Conservation (phyloP, 2,888 invertebrate genomes). For the Amorpha juglandis region DNA sequence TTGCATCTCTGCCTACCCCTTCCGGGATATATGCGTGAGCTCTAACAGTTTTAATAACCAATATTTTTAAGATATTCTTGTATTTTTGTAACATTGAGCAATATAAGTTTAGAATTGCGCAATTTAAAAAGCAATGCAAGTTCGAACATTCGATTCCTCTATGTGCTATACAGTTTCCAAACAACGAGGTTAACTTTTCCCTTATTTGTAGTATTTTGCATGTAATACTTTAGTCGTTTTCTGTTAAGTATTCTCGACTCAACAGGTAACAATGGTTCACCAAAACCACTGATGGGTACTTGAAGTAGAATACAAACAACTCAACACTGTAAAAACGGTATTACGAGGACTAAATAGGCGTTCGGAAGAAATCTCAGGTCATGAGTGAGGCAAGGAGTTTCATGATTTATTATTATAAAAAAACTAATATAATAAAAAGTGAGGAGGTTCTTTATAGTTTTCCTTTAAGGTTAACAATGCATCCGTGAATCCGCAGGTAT, state of each 20-base stretch:
- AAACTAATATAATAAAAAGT: too few species aligned
- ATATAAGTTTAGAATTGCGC: not conserved
- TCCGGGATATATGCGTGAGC: too few species aligned
- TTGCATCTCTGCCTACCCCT: too few species aligned
- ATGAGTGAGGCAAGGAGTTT: too few species aligned
- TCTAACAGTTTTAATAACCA: too few species aligned
- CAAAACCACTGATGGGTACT: not conserved
- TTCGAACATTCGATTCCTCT: not conserved
- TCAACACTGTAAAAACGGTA: too few species aligned
- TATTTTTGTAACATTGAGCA: not conserved
- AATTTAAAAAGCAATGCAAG: constrained; percentile 8
- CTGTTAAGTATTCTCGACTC: constrained; percentile 11
- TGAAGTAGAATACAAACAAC: not conserved
- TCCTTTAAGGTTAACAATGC: too few species aligned
- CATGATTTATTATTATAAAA: too few species aligned
- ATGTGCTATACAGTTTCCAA: constrained; percentile 1
- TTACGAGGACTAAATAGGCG: too few species aligned
- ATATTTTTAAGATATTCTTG: not conserved
- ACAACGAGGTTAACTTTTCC: constrained; percentile 17
- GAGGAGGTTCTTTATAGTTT: too few species aligned
- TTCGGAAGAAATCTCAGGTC: too few species aligned
- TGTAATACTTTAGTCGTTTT: constrained; percentile 3
- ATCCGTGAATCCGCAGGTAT: too few species aligned
- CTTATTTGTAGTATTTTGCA: constrained; percentile 19
- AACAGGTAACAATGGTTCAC: constrained; percentile 13